Evolutionary conservation across 2,888 invertebrate species (phyloP).

Genomic region (Drosophila merina): DNA sequence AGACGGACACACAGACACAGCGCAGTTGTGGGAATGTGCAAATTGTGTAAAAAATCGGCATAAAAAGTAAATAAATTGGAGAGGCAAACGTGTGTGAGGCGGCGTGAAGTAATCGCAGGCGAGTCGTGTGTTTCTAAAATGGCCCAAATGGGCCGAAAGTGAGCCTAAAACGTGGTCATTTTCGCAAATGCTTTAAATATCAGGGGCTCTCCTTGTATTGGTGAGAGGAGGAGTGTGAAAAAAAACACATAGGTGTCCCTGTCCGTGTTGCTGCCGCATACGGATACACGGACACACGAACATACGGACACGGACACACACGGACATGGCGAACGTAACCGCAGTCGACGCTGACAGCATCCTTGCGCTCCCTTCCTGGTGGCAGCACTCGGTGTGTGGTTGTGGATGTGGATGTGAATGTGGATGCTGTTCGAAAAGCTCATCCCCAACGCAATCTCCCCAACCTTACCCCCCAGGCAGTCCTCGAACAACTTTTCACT

Average conservation of each 20-base stretch:
- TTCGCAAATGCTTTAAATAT: constrained; percentile 50
- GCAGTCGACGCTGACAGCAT: constrained; percentile 65
- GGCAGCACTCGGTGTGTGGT: constrained; percentile 30
- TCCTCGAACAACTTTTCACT: constrained; percentile 57
- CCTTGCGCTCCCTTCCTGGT: constrained; percentile 67
- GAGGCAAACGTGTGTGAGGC: constrained; percentile 31
- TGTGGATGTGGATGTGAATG: constrained; percentile 48
- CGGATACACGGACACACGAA: constrained; percentile 12
- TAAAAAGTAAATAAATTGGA: constrained; percentile 47
- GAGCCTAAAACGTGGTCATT: constrained; percentile 39
- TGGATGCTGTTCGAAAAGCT: constrained; percentile 65
- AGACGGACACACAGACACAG: constrained; percentile 45
- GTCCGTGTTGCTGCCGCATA: constrained; percentile 6
- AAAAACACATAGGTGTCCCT: constrained; percentile 48
- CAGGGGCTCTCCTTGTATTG: constrained; percentile 49
- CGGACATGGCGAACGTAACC: constrained; percentile 62
- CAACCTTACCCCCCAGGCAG: constrained; percentile 5
- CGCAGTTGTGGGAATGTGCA: constrained; percentile 70
- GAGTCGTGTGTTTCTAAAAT: constrained; percentile 24
- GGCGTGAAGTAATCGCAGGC: constrained; percentile 37
- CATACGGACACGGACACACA: not conserved
- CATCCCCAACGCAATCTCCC: constrained; percentile 24
- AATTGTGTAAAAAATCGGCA: constrained; percentile 58
- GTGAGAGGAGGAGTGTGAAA: constrained; percentile 60
- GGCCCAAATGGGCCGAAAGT: constrained; percentile 24